A percentile compares a stretch with the other conserved stretches of the same genome.
phyloP scores from a whole-genome alignment of 2,113 vertebrate genomes.

The Entomyzon cyanotis region DNA sequence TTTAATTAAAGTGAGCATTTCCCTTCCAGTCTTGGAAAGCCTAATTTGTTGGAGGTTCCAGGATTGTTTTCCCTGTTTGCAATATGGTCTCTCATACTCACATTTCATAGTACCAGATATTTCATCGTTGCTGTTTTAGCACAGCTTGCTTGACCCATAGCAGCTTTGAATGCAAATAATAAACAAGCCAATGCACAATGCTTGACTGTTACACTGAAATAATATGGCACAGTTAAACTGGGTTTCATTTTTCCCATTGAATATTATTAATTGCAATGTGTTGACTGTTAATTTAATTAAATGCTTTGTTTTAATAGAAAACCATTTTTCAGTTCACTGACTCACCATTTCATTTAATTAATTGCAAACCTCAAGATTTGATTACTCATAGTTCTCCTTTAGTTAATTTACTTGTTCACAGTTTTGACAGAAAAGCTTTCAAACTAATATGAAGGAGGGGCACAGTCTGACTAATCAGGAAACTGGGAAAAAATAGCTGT shows the following conservation, averaged over 20 bases:
- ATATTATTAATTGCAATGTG: constrained; percentile 66
- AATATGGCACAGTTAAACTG: constrained; percentile 31
- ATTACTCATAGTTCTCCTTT: constrained; percentile 66
- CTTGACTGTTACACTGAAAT: constrained; percentile 37
- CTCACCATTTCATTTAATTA: constrained; percentile 72
- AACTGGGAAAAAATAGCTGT: constrained; percentile 8
- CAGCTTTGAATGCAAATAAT: constrained; percentile 56
- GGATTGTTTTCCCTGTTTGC: constrained; percentile 36
- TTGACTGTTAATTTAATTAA: constrained; percentile 75
- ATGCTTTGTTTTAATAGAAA: constrained; percentile 69
- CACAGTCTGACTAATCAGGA: constrained; percentile 35
- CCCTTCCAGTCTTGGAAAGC: background rate
- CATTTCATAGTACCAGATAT: constrained; percentile 63
- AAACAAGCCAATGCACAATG: constrained; percentile 9
- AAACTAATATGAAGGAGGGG: constrained; percentile 58
- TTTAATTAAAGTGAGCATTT: background rate
- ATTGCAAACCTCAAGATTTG: constrained; percentile 66
- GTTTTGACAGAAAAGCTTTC: constrained; percentile 71
- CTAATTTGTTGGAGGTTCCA: constrained; percentile 44
- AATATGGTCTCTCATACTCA: constrained; percentile 57
- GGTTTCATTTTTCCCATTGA: constrained; percentile 53
- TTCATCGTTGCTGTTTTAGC: constrained; percentile 64
- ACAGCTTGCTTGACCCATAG: constrained; percentile 56
- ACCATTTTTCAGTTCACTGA: constrained; percentile 58
- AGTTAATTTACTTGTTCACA: constrained; percentile 72